Percentiles rank a stretch among this genome's conserved stretches.
phyloP scores from a whole-genome alignment of 2,888 invertebrate species.

The Thymelicus sylvestris region DNA sequence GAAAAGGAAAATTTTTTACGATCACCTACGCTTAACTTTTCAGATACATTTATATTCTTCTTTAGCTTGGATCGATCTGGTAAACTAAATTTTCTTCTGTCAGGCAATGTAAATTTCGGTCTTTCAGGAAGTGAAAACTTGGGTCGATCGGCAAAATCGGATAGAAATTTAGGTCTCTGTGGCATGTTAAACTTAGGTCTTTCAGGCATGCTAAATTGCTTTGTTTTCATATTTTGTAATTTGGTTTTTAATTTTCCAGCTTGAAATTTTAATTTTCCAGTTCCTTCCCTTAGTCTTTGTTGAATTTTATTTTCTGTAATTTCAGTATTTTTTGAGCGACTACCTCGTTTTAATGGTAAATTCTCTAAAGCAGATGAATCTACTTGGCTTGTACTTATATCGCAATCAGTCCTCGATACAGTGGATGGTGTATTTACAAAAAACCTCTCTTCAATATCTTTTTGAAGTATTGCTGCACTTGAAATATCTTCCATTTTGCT shows the following conservation, averaged over 20 bases:
- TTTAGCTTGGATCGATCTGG: slow-evolving; percentile 85
- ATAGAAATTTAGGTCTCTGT: slow-evolving; percentile 74
- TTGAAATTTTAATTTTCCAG: slow-evolving; percentile 88
- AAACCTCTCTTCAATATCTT: slow-evolving; percentile 86
- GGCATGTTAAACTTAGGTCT: slow-evolving; percentile 85
- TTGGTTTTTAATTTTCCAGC: slow-evolving; percentile 90
- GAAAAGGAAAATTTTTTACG: slow-evolving; percentile 87
- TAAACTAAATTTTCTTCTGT: slow-evolving; percentile 87
- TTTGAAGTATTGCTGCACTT: slow-evolving; percentile 84
- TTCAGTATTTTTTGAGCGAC: slow-evolving; percentile 80
- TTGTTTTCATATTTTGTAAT: slow-evolving; percentile 86
- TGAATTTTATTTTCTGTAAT: slow-evolving; percentile 84
- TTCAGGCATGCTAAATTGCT: slow-evolving; percentile 80
- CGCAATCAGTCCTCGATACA: slow-evolving; percentile 86
- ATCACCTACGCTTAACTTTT: slow-evolving; percentile 83
- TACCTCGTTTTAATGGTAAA: slow-evolving; percentile 84
- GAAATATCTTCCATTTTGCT: slow-evolving; percentile 61
- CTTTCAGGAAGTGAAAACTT: slow-evolving; percentile 84
- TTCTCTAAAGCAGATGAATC: slow-evolving; percentile 88
- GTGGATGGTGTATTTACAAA: slow-evolving; percentile 85
- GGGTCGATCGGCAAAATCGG: slow-evolving; percentile 79
- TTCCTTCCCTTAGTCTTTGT: slow-evolving; percentile 88
- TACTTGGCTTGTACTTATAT: slow-evolving; percentile 88
- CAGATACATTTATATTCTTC: slow-evolving; percentile 72
- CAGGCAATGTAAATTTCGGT: slow-evolving; percentile 84